phyloP scores from a whole-genome alignment of 1,140 invertebrate genomes.

The Drosophila athabasca region DNA sequence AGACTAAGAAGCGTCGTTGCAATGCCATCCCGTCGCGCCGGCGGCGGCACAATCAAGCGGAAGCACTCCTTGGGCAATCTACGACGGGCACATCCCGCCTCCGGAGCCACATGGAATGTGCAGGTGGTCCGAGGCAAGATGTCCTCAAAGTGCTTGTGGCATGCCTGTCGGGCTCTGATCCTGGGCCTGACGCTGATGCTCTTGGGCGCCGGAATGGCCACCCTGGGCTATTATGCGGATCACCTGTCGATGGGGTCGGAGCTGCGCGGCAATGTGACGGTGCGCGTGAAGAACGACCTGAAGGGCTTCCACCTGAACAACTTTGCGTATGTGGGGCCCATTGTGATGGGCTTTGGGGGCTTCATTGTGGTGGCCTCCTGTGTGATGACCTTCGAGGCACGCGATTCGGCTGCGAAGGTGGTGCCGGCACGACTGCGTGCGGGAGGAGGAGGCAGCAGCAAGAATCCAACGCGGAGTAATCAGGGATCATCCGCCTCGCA shows the following conservation, averaged over 20 bases:
- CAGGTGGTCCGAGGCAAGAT: constrained; percentile 91
- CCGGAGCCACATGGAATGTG: constrained; percentile 89
- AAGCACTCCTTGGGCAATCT: constrained; percentile 86
- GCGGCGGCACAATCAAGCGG: constrained; percentile 83
- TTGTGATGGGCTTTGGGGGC: constrained; percentile 96
- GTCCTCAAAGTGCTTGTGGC: constrained; percentile 94
- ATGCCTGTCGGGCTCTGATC: constrained; percentile 93
- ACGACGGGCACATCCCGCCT: constrained; percentile 87
- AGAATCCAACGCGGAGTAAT: constrained; percentile 73
- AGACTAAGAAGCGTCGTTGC: constrained; percentile 33
- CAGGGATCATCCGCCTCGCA: constrained; percentile 81
- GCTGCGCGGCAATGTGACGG: constrained; percentile 89
- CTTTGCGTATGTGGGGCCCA: constrained; percentile 94
- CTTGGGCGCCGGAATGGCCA: constrained; percentile 94
- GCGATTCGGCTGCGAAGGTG: constrained; percentile 94
- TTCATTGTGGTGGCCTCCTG: constrained; percentile 96
- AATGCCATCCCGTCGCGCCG: constrained; percentile 82
- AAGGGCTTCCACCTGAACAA: constrained; percentile 94
- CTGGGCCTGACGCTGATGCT: constrained; percentile 92
- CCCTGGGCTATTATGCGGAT: constrained; percentile 94
- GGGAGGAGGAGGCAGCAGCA: constrained; percentile 83
- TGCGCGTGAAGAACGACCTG: constrained; percentile 91
- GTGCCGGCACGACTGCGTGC: constrained; percentile 89
- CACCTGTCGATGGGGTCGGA: constrained; percentile 90
- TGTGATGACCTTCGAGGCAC: constrained; percentile 96